A percentile compares a stretch with the other conserved stretches of the same genome.
These are phyloP conservation scores for Ceyx cyanopectus DNA, from an alignment of 2,113 vertebrate genomes.

Conservation along the genomic window DNA sequence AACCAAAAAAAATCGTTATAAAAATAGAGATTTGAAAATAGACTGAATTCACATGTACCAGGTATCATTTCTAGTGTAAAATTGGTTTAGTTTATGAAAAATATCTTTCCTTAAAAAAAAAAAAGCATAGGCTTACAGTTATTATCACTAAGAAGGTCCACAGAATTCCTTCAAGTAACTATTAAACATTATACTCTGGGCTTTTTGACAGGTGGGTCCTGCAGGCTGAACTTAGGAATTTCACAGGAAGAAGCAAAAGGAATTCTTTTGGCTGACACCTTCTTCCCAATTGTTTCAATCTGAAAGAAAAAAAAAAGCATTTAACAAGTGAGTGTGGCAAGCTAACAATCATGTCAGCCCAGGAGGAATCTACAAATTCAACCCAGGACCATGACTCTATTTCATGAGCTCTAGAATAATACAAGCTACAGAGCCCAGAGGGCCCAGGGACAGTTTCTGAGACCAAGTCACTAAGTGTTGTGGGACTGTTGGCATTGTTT, in stretches of 20 bases:
- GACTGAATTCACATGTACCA: conserved; percentile 73
- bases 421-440: neutral
- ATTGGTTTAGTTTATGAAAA: conserved; percentile 75
- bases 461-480: neutral
- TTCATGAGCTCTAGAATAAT: neutral
- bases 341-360: neutral
- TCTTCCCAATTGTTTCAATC: conserved; percentile 98
- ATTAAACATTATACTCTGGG: conserved; percentile 81
- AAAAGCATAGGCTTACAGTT: conserved; percentile 65
- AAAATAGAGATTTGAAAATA: conserved; percentile 79
- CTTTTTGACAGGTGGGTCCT: conserved; percentile 90
- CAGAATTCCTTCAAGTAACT: conserved; percentile 30
- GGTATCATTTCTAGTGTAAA: conserved; percentile 71
- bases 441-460: neutral
- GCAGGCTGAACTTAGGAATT: conserved; percentile 82
- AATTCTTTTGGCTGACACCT: conserved; percentile 88
- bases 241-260: conserved; percentile 89
- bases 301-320: conserved; percentile 57
- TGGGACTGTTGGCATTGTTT: too few species aligned
- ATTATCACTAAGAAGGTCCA: conserved; percentile 33
- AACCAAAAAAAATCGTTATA: conserved; percentile 63
- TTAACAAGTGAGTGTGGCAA: neutral
- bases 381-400: neutral
- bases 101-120: conserved; percentile 77
- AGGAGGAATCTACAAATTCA: neutral